Evolutionary conservation across 2,113 vertebrate genomes (phyloP).

Genomic region (Nerophis ophidion): DNA sequence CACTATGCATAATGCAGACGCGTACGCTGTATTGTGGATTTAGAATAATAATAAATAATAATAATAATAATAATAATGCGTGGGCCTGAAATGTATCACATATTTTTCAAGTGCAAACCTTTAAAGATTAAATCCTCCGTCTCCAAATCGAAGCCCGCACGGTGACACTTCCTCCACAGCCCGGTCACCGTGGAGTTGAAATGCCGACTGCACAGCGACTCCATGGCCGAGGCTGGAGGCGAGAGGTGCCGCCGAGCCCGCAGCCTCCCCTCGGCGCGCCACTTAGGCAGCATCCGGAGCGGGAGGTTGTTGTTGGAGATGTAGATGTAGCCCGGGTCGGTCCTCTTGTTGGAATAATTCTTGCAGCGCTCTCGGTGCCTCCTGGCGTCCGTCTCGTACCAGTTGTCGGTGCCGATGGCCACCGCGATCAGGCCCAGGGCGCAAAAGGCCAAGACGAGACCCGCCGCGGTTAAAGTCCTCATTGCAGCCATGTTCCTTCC

Average conservation of each 20-base stretch:
- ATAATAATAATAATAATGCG: constrained; percentile 20
- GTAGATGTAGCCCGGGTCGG: constrained; percentile 84
- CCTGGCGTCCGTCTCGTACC: constrained; percentile 88
- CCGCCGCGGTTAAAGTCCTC: constrained; percentile 82
- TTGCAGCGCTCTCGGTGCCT: constrained; percentile 85
- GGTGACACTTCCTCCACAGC: constrained; percentile 84
- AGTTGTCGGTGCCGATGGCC: constrained; percentile 86
- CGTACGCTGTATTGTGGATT: not conserved
- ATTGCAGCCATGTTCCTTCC: constrained; percentile 80
- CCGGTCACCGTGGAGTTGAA: constrained; percentile 86
- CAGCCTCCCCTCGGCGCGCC: constrained; percentile 47
- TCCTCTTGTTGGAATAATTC: constrained; percentile 81
- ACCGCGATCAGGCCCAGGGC: constrained; percentile 79
- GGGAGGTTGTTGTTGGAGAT: constrained; percentile 83
- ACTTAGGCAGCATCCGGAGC: constrained; percentile 75
- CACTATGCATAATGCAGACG: constrained; percentile 34
- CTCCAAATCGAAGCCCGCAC: constrained; percentile 81
- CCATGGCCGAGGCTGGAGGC: constrained; percentile 72
- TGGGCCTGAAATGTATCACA: constrained; percentile 34
- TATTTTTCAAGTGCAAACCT: constrained; percentile 57
- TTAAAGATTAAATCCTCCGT: constrained; percentile 84
- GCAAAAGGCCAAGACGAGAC: constrained; percentile 82
- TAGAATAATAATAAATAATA: too few relatives aligned
- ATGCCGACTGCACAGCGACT: constrained; percentile 83
- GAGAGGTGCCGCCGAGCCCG: constrained; percentile 68